A percentile compares a stretch with the other conserved stretches of the same genome.
Evolutionary conservation across 2,888 invertebrate genomes (phyloP).

Genomic region (Abrostola tripartita): DNA sequence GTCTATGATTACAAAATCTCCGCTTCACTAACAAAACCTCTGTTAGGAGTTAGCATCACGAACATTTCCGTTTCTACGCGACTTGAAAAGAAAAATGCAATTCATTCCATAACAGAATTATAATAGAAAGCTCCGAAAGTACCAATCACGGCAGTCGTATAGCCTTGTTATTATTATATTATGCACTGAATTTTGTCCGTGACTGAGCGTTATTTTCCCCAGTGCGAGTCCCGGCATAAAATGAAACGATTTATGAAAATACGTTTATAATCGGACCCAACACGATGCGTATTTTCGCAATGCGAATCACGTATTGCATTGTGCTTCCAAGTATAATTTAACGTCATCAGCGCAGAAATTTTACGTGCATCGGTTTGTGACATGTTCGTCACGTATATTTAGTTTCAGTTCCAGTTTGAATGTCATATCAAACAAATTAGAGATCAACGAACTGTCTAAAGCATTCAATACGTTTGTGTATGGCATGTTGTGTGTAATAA

Average conservation of each 20-base stretch:
- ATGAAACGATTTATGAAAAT: constrained; percentile 22
- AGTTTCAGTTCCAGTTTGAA: constrained; percentile 36
- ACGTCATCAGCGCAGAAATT: constrained; percentile 28
- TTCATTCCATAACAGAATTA: constrained; percentile 43
- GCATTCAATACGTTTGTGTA: constrained; percentile 12
- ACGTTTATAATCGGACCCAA: constrained; percentile 28
- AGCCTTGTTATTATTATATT: constrained; percentile 48
- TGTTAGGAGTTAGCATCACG: constrained; percentile 13
- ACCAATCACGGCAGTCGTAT: constrained; percentile 41
- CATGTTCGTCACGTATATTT: constrained; percentile 38
- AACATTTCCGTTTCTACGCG: constrained; percentile 45
- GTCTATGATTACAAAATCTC: constrained; percentile 26
- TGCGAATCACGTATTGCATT: constrained; percentile 38
- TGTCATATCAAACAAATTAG: constrained; percentile 27
- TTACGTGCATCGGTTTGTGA: constrained; percentile 25
- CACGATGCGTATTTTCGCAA: constrained; percentile 28
- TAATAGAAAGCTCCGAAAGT: constrained; percentile 45
- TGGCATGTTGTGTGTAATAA: constrained; percentile 21
- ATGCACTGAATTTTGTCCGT: constrained; percentile 63
- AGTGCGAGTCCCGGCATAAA: constrained; percentile 23
- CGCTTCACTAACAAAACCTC: background rate
- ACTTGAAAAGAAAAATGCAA: constrained; percentile 44
- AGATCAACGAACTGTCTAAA: constrained; percentile 42
- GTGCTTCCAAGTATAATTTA: constrained; percentile 40
- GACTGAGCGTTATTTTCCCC: constrained; percentile 64